Base-by-base conservation (phyloP, 2,113 vertebrate species). In the Toxotes chatareus region DNA sequence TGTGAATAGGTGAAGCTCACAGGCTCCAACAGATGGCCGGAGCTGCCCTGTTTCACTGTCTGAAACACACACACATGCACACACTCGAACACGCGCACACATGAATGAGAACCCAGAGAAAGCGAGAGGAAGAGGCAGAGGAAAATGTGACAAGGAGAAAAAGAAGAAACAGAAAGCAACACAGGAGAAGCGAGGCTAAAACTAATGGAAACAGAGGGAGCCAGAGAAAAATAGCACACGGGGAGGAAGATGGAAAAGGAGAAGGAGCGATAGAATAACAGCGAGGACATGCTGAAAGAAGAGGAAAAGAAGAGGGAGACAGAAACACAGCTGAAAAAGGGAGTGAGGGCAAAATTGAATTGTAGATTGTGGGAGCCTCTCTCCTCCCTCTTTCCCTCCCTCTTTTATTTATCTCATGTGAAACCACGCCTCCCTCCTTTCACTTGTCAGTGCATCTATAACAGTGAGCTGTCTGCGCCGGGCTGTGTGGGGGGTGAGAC, bases 381-480 rank as follows among this genome's bases (percentile, higher is more conserved):
- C 88, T 89, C 93, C 88, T 91, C 91, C 90, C 89, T 83, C 83
- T 73, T 88, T 85, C 90, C 94, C 90, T 91, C 91, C 93, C 92
- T 92, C 89, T 93, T 94, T 93, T 93, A 93, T 95, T 94, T 93
- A 93, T 92, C 88, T 84, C 78, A 56, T 82, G 81, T 82, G 88
- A 94, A 91, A 73, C 94, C 93, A 92, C 94, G 88, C 94, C 94
- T 92, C 92, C 88, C 84, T 88, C 91, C 78, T 95, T 94, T 95
- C 93, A 94, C 94, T 92, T 93, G 92, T 93, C 91, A 87, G 89
- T 88, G 92, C 92, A 93, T 95, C 92, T 94, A 92, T 94, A 94
- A 94, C 93, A 93, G 91, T 80, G 88, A 91, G 94, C 93, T 94
- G 88, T 93, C 93, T 93, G 89, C 92, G 67, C 89, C 53, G 88